phyloP scores from a whole-genome alignment of 2,797 vertebrate species.

The Eidolon dupreanum region DNA sequence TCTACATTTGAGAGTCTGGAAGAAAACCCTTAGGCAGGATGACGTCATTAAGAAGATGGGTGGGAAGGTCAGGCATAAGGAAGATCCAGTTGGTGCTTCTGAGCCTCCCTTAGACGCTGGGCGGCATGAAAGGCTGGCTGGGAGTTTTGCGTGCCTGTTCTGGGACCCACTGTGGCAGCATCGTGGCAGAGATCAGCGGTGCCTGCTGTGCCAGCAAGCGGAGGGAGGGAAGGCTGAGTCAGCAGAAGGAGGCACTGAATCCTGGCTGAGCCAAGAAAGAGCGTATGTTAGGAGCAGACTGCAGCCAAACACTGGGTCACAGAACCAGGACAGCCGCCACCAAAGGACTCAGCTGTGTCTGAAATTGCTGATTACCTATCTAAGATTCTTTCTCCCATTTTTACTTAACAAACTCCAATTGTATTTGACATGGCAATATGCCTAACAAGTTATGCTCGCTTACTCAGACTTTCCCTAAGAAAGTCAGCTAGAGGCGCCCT shows the following conservation, averaged over 20 bases:
- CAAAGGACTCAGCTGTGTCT: background rate
- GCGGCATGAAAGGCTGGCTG: background rate
- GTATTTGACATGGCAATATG: background rate
- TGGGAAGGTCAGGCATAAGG: background rate
- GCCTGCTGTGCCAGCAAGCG: background rate
- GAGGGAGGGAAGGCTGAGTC: background rate
- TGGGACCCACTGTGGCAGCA: background rate
- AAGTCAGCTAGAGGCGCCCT: background rate
- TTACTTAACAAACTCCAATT: background rate
- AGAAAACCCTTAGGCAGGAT: background rate
- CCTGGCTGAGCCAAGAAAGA: background rate
- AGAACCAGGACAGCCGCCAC: background rate
- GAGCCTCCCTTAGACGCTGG: background rate
- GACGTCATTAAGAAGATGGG: background rate
- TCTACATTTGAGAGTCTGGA: background rate
- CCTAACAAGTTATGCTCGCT: background rate
- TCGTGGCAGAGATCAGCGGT: background rate
- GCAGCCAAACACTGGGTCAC: background rate
- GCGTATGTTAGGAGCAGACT: background rate
- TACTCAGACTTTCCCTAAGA: background rate
- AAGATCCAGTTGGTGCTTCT: background rate
- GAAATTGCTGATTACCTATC: background rate
- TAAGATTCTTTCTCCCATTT: background rate
- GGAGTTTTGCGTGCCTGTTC: background rate
- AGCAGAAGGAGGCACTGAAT: background rate